These are phyloP conservation scores for Acanthis flammea DNA, from an alignment of 2,797 vertebrate species.

Conservation along the genomic window DNA sequence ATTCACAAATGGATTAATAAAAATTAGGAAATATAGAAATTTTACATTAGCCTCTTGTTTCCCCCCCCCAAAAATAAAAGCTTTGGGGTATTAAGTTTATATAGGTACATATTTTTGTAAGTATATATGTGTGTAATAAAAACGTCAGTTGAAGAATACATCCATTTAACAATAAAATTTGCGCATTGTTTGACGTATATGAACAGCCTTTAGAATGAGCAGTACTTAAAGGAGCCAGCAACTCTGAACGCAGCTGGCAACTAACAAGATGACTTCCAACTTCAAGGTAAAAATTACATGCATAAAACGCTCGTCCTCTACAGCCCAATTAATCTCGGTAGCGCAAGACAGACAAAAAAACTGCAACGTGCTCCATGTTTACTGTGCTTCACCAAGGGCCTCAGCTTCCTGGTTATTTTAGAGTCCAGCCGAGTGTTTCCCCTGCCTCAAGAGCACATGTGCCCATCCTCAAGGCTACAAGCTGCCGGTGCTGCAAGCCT, in stretches of 20 bases:
- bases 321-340: not conserved
- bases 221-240: not conserved
- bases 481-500: not conserved
- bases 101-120: no score
- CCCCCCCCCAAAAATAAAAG: not conserved
- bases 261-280: not conserved
- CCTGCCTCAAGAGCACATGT: not conserved
- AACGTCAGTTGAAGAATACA: not conserved
- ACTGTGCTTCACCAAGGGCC: not conserved
- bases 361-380: not conserved
- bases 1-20: not conserved
- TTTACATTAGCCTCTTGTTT: not conserved
- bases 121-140: not conserved
- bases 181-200: not conserved
- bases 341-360: not conserved
- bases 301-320: not conserved
- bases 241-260: not conserved
- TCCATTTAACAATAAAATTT: not conserved
- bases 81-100: not conserved
- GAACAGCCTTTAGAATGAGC: not conserved
- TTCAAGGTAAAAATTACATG: not conserved
- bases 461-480: not conserved
- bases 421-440: not conserved
- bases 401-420: not conserved
- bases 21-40: accelerated